Evolutionary conservation across 2,113 vertebrate genomes (phyloP).

Genomic region (Nibea coibor): DNA sequence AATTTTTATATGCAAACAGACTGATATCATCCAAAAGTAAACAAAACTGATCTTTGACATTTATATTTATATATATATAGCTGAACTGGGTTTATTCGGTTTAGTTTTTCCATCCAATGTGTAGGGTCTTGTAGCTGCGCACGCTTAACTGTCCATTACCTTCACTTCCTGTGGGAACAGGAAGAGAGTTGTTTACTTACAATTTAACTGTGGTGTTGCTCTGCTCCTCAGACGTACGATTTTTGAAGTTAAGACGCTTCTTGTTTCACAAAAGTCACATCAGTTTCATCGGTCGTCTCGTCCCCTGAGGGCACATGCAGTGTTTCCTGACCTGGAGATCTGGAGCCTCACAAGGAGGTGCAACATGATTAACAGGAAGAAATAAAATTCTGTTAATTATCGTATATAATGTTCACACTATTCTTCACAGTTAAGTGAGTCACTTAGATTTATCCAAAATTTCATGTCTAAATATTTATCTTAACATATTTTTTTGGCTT

Average conservation of each 20-base stretch:
- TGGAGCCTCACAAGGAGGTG: neutral
- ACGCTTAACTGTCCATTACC: neutral
- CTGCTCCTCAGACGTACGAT: neutral
- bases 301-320: too few species aligned
- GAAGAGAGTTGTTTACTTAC: neutral
- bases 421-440: neutral
- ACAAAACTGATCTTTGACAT: neutral
- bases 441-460: too few species aligned
- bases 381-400: neutral
- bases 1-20: neutral
- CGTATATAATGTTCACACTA: neutral
- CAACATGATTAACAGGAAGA: neutral
- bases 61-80: too few species aligned
- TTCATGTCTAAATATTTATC: too few species aligned
- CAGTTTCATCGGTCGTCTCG: neutral
- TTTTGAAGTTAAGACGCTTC: neutral
- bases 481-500: too few species aligned
- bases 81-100: too few species aligned
- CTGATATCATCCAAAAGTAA: neutral
- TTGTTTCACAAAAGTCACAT: neutral
- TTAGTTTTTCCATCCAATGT: too few species aligned
- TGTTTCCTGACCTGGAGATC: neutral
- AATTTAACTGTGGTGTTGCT: neutral
- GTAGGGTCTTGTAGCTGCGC: neutral
- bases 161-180: conserved; percentile 11